These are phyloP conservation scores for Grantiella picta DNA, from an alignment of 2,113 vertebrate genomes.

Conservation along the genomic window DNA sequence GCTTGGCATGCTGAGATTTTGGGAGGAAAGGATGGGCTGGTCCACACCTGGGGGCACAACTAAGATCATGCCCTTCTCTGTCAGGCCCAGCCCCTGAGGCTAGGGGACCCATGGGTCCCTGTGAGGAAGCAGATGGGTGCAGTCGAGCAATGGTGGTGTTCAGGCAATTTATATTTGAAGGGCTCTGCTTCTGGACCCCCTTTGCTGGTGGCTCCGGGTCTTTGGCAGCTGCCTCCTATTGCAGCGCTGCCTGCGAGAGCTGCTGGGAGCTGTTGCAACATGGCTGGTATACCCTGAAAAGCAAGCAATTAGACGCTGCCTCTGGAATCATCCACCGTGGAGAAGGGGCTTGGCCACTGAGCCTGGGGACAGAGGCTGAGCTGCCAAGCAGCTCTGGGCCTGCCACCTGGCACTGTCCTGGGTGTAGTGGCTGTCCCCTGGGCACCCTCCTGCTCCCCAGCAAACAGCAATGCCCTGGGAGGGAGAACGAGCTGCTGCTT, in stretches of 20 bases:
- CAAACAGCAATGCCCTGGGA: not conserved
- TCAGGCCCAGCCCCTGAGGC: not conserved
- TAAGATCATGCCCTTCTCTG: not conserved
- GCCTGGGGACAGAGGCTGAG: not conserved
- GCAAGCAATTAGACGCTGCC: not conserved
- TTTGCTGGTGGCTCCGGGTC: not conserved
- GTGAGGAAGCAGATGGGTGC: not conserved
- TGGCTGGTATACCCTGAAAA: constrained; percentile 43
- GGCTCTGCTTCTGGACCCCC: not conserved
- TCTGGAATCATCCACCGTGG: not conserved
- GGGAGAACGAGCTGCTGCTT: not conserved
- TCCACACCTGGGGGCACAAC: rapidly evolving
- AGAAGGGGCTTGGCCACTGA: not conserved
- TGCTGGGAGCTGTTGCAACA: constrained; percentile 51
- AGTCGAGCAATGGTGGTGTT: rapidly evolving
- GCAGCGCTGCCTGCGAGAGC: constrained; percentile 9
- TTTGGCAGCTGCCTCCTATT: not conserved
- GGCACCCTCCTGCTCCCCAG: not conserved
- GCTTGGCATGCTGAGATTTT: not conserved
- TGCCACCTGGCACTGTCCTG: not conserved
- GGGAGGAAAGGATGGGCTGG: not conserved
- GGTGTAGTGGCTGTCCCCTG: not conserved
- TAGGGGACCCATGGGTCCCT: rapidly evolving
- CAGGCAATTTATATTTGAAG: not conserved
- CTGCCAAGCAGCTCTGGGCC: not conserved